Evolutionary conservation across 2,113 vertebrate genomes (phyloP).

Genomic region (Rattus rattus): DNA sequence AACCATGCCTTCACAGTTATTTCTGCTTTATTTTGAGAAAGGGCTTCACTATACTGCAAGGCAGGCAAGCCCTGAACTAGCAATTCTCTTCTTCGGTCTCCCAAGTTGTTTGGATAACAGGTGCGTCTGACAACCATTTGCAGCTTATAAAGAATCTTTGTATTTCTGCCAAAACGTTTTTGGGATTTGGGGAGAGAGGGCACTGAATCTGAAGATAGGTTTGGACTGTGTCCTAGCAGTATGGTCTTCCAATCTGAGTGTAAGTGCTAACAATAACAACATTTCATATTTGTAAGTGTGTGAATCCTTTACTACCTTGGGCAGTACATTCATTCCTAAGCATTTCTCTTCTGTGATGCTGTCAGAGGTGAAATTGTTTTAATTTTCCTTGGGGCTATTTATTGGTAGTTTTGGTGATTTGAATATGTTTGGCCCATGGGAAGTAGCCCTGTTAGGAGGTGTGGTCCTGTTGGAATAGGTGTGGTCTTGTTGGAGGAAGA

Average conservation of each 20-base stretch:
- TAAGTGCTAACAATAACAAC: neutral
- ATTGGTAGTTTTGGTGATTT: neutral
- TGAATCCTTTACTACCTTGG: neutral
- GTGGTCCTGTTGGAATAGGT: too few species aligned
- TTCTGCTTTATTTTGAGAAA: neutral
- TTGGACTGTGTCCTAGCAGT: neutral
- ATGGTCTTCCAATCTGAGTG: neutral
- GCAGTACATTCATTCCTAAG: neutral
- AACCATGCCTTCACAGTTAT: neutral
- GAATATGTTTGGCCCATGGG: too few species aligned
- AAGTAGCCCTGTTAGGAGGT: too few species aligned
- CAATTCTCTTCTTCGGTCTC: neutral
- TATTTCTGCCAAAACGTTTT: neutral
- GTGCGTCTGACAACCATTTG: neutral
- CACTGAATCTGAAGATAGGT: neutral
- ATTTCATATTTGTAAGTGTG: neutral
- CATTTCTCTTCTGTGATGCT: constrained; percentile 24
- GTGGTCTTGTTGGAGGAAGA: too few species aligned
- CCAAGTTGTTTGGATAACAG: neutral
- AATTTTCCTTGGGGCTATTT: neutral
- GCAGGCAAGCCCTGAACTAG: neutral
- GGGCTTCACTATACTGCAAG: neutral
- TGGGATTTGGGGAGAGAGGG: neutral
- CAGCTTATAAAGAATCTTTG: neutral
- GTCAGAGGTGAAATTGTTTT: neutral